Evolutionary conservation across 2,888 invertebrate genomes (phyloP).

Genomic region (Sipunculus nudus): DNA sequence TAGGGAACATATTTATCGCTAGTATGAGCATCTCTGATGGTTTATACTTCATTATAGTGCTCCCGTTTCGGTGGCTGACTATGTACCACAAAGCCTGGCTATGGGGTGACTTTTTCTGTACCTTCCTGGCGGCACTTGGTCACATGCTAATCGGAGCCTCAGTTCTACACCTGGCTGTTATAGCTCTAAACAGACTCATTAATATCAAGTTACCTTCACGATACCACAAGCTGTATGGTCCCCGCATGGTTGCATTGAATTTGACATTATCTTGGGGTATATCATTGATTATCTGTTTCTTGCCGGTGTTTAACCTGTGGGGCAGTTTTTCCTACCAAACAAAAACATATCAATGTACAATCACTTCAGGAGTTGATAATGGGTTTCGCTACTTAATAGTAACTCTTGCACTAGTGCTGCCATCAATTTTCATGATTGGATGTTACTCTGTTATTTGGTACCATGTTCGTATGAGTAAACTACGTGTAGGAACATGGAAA

Average conservation of each 20-base stretch:
- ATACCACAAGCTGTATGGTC: not conserved
- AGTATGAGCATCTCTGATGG: not conserved
- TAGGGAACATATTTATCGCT: conserved; percentile 1
- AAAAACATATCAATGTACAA: not conserved
- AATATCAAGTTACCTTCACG: not conserved
- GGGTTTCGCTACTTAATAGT: not conserved
- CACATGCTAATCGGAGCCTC: conserved; percentile 3
- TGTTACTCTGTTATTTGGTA: conserved; percentile 7
- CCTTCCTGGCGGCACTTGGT: not conserved
- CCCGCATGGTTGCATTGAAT: not conserved
- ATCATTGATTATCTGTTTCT: not conserved
- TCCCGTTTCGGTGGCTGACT: conserved; percentile 10
- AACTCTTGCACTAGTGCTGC: not conserved
- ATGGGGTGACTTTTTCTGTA: not conserved
- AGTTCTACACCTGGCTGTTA: not conserved
- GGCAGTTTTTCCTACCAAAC: not conserved
- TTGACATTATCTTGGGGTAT: not conserved
- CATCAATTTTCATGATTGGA: conserved; percentile 1
- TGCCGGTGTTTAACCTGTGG: not conserved
- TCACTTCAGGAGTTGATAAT: not conserved
- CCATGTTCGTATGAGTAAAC: conserved; percentile 1
- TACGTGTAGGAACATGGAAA: not conserved
- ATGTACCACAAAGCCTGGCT: not conserved
- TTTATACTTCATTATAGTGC: not conserved
- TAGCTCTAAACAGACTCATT: conserved; percentile 2